Conservation (phyloP, 2,797 vertebrate genomes). For the Linurgus olivaceus region DNA sequence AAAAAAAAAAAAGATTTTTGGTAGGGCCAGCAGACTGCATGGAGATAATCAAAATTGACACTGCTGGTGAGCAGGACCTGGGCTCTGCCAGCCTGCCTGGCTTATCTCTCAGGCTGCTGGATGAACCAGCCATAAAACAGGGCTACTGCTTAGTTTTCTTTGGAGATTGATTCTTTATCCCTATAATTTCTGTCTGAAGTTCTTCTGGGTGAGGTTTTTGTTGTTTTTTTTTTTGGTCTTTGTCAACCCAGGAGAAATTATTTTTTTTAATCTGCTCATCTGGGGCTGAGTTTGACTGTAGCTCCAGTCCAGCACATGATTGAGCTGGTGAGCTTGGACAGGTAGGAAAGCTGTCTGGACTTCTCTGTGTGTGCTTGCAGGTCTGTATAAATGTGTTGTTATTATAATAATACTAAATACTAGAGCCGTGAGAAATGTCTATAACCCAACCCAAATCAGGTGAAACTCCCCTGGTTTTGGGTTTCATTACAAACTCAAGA, state of each 20-base stretch:
- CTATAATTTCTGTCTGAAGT: background rate
- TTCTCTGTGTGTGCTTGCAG: background rate
- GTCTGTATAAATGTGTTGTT: background rate
- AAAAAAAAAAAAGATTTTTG: background rate
- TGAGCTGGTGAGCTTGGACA: background rate
- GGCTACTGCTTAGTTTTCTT: background rate
- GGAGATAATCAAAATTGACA: background rate
- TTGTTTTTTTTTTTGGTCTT: background rate
- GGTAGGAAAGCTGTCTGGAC: background rate
- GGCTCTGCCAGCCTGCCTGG: background rate
- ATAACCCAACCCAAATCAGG: slow-evolving; percentile 36
- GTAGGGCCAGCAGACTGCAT: background rate
- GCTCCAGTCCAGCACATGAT: background rate
- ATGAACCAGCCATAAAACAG: background rate
- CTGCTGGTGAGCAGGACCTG: background rate
- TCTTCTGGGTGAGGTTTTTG: background rate
- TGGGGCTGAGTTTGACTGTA: background rate
- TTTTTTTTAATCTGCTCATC: background rate
- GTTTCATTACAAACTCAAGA: slow-evolving; percentile 23
- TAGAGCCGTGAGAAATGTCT: slow-evolving; percentile 22
- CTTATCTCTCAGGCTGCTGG: background rate
- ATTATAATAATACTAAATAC: background rate
- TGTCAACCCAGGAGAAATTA: background rate
- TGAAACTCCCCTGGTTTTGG: slow-evolving; percentile 29
- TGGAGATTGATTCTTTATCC: background rate